These are phyloP conservation scores for Anguilla pacifica DNA, from an alignment of 2,797 vertebrate species.

Conservation along the genomic window DNA sequence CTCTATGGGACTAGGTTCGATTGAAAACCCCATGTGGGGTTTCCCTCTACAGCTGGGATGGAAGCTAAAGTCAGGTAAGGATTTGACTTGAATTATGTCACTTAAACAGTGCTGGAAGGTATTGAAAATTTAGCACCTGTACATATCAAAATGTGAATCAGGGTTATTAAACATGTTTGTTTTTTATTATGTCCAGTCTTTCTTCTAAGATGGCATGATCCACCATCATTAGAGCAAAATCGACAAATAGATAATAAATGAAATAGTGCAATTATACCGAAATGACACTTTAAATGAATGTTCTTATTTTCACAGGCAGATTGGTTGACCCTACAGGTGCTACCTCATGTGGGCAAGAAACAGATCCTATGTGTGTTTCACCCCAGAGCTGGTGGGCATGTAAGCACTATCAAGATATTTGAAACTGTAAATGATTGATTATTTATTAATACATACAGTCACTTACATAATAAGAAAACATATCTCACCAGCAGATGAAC, in stretches of 20 bases:
- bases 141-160: neutral
- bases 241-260: too few relatives aligned
- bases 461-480: too few relatives aligned
- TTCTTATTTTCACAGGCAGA: slow-evolving; percentile 71
- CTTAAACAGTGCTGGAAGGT: neutral
- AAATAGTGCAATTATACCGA: too few relatives aligned
- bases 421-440: neutral
- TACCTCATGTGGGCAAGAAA: slow-evolving; percentile 67
- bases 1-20: slow-evolving; percentile 64
- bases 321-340: slow-evolving; percentile 71
- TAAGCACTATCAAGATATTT: slow-evolving; percentile 66
- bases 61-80: slow-evolving; percentile 81
- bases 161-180: neutral
- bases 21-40: slow-evolving; percentile 80
- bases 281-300: neutral
- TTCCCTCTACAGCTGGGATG: slow-evolving; percentile 82
- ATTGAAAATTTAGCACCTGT: neutral
- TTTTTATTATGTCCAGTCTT: neutral
- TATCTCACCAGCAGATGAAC: too few relatives aligned
- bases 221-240: neutral
- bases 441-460: too few relatives aligned
- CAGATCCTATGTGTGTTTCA: slow-evolving; percentile 72
- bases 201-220: neutral
- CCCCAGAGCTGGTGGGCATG: slow-evolving; percentile 85
- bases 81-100: neutral